Evolutionary conservation across 2,888 invertebrate genomes (phyloP).

Genomic region (Drosophila greeni): DNA sequence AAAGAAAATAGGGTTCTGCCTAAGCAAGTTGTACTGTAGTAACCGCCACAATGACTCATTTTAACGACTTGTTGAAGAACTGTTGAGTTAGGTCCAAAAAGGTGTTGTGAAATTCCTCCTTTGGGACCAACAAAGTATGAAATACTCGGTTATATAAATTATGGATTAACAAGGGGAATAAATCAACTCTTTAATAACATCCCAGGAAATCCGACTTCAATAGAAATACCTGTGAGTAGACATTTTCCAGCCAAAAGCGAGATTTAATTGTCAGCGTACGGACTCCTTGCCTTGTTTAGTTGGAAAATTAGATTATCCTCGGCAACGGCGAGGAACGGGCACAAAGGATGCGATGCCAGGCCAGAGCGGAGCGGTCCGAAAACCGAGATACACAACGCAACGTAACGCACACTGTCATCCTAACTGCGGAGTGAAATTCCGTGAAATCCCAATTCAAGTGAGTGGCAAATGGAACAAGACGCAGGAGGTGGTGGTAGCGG

Average conservation of each 20-base stretch:
- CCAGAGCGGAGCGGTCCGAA: constrained; percentile 11
- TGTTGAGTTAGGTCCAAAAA: constrained; percentile 11
- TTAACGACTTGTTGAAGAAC: constrained; percentile 7
- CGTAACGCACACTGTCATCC: constrained; percentile 57
- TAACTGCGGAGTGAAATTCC: constrained; percentile 70
- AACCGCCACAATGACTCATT: constrained; percentile 1
- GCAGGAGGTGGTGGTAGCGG: constrained; percentile 11
- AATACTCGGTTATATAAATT: background rate
- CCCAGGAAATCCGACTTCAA: constrained; percentile 39
- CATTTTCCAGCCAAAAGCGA: constrained; percentile 50
- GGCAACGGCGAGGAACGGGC: constrained; percentile 12
- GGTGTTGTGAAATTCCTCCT: background rate
- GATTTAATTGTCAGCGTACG: constrained; percentile 49
- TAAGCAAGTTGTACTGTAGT: background rate
- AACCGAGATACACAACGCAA: constrained; percentile 39
- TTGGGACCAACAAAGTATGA: background rate
- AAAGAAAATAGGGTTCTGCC: background rate
- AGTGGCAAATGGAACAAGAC: constrained; percentile 52
- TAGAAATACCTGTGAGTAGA: constrained; percentile 44
- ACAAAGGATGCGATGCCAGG: constrained; percentile 39
- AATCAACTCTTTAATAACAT: background rate
- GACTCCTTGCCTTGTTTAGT: constrained; percentile 56
- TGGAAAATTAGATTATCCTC: constrained; percentile 72
- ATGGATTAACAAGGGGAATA: background rate
- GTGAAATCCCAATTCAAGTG: constrained; percentile 72